Evolutionary conservation across 2,888 invertebrate genomes (phyloP), one percentile per base, ranked within the genome.

Genomic region (Polydrusus tereticollis): DNA sequence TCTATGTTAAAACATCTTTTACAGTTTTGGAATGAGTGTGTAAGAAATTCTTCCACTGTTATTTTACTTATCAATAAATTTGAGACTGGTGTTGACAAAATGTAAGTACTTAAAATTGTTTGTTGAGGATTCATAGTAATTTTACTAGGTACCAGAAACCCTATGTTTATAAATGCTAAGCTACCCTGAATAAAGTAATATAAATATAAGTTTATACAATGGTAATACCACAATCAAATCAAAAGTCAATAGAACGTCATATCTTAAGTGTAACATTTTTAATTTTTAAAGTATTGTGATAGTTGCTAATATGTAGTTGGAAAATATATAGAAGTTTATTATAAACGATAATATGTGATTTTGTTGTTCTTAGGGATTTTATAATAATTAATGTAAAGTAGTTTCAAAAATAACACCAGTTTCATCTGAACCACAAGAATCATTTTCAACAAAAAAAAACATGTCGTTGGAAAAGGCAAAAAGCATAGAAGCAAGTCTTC

Each of bases 391-490:
- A n/a, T n/a, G n/a, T n/a, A n/a, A 33, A 33, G 33, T 33, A 8
- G 12, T 10, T 10, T 1, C 12, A 33, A 33, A 33, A 33, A 33
- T 33, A n/a, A n/a, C n/a, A n/a, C n/a, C n/a, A n/a, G n/a, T n/a
- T n/a, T n/a, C 8, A 10, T 7, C 3, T 6, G 8, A 33, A 33
- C 33, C 33, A 33, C 6, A 14, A 14, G 14, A 38, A 3, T 38
- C 18, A 7, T 57, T 4, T 2, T 16, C 12, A 18, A 33, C 57
- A 29, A 14, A 36, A 58, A 12, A 12, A 47, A 73, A 60, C 16
- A 81, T 82, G 80, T 73, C 81, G 4, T 80, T 75, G 85, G 87
- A 64, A 85, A 86, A 75, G 83, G 77, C 81, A 1, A 84, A 67
- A 76, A 83, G 81, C 38, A 78, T 82, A 10, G 83, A 84, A 64